Evolutionary conservation across 2,113 vertebrate genomes (phyloP).

Genomic region (Bubalus kerabau): DNA sequence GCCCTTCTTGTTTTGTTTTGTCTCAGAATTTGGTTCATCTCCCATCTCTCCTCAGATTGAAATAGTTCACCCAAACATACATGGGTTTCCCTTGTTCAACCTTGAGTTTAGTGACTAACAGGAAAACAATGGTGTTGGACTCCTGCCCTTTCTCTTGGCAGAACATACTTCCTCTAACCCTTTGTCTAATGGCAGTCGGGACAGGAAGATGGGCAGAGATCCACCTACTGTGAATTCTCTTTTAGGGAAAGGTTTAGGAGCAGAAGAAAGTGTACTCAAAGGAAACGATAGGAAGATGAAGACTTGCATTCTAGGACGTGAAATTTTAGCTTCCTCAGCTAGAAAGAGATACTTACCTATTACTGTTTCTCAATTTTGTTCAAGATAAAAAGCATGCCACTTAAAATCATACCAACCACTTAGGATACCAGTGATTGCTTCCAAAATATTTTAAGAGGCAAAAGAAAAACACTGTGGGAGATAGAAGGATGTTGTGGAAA

Average conservation of each 20-base stretch:
- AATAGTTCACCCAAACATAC: neutral
- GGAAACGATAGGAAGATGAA: neutral
- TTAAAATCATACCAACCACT: neutral
- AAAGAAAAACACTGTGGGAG: neutral
- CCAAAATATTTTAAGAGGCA: neutral
- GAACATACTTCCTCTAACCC: neutral
- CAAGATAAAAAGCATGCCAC: neutral
- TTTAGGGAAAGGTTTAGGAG: neutral
- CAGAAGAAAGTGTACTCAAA: neutral
- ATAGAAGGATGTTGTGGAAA: neutral
- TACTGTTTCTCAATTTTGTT: neutral
- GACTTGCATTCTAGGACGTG: neutral
- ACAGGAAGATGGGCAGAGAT: neutral
- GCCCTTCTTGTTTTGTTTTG: neutral
- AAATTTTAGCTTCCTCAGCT: neutral
- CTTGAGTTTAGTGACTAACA: neutral
- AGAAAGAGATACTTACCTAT: neutral
- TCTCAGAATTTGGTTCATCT: neutral
- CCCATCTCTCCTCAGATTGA: neutral
- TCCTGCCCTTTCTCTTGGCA: neutral
- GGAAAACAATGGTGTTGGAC: neutral
- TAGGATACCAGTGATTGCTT: neutral
- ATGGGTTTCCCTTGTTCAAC: neutral
- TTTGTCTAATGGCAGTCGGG: neutral
- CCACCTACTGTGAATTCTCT: neutral